Percentiles rank a stretch among this genome's conserved stretches.
phyloP scores from a whole-genome alignment of 2,888 invertebrate genomes.

The Epirrita christyi region DNA sequence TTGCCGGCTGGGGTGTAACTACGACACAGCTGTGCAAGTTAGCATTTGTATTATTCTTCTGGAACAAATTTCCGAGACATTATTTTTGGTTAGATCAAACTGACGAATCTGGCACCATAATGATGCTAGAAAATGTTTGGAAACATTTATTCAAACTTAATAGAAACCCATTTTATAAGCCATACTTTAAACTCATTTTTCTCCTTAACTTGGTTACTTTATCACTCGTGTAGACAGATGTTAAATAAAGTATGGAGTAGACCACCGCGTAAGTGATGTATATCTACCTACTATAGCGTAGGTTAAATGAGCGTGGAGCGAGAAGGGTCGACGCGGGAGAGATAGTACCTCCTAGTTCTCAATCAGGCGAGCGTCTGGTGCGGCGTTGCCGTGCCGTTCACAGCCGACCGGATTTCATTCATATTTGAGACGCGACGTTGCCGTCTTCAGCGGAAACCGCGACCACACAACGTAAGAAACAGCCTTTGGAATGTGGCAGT shows the following conservation, averaged over 20 bases:
- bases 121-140: neutral
- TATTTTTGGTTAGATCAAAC: neutral
- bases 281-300: slow-evolving; percentile 36
- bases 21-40: slow-evolving; percentile 70
- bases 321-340: slow-evolving; percentile 72
- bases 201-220: slow-evolving; percentile 4
- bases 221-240: slow-evolving; percentile 39
- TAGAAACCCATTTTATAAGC: neutral
- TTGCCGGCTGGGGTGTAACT: slow-evolving; percentile 66
- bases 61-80: neutral
- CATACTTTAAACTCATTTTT: neutral
- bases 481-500: slow-evolving; percentile 82
- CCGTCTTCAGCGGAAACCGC: slow-evolving; percentile 83
- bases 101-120: neutral
- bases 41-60: slow-evolving; percentile 32
- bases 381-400: slow-evolving; percentile 79
- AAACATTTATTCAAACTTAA: neutral
- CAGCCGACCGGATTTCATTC: slow-evolving; percentile 83
- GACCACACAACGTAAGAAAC: slow-evolving; percentile 84
- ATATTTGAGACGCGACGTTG: slow-evolving; percentile 83
- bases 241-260: slow-evolving; percentile 33
- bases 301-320: slow-evolving; percentile 45
- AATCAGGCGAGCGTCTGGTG: slow-evolving; percentile 80
- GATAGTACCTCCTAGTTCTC: slow-evolving; percentile 72
- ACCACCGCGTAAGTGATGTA: slow-evolving; percentile 51